These are phyloP conservation scores for Poeciliopsis gracilis DNA, from an alignment of 2,797 vertebrate genomes.

Conservation along the genomic window DNA sequence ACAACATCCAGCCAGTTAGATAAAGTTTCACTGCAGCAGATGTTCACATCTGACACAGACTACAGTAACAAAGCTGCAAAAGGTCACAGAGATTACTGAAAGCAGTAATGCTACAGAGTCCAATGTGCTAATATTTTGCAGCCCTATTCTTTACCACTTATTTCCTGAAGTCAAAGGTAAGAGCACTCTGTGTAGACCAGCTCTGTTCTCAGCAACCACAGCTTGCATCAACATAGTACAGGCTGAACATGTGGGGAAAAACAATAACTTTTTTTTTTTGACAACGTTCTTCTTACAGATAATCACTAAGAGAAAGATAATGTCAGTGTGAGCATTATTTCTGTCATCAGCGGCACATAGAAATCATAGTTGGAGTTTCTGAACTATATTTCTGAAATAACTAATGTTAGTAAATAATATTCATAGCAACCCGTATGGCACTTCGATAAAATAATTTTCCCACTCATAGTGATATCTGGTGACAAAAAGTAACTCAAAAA, in stretches of 20 bases:
- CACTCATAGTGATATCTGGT: not conserved
- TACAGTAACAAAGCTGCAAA: not conserved
- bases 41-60: not conserved
- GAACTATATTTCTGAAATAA: not conserved
- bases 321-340: not conserved
- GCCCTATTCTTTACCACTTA: not conserved
- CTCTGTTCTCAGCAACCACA: not conserved
- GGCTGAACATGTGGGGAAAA: not conserved
- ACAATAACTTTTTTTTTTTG: not conserved
- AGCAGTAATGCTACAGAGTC: not conserved
- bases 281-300: not conserved
- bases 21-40: not conserved
- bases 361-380: not conserved
- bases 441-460: not conserved
- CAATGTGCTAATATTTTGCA: not conserved
- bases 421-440: not conserved
- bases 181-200: not conserved
- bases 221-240: not conserved
- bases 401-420: not conserved
- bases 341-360: not conserved
- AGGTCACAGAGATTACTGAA: not conserved
- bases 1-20: not conserved
- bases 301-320: not conserved
- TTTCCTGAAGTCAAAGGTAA: not conserved
- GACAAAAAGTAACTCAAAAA: constrained; percentile 26